Evolutionary conservation across 1,140 invertebrate genomes (phyloP).

Genomic region (Zaprionus camerounensis): DNA sequence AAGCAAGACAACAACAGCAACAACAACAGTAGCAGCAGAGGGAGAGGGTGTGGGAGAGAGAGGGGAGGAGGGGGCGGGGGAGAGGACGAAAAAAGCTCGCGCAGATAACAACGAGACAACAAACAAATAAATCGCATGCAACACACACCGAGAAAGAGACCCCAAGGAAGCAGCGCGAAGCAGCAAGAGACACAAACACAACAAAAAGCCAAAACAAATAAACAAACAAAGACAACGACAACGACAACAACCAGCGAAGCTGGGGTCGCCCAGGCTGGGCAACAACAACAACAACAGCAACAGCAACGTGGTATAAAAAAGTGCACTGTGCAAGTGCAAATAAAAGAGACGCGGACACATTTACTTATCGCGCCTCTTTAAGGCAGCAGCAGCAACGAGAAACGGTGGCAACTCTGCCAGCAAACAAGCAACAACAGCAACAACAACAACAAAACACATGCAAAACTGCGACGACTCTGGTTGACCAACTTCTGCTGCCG

Average conservation of each 20-base stretch:
- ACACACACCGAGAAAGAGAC: slow-evolving; percentile 55
- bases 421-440: slow-evolving; percentile 29
- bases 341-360: slow-evolving; percentile 80
- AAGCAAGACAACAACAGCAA: not conserved
- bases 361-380: slow-evolving; percentile 83
- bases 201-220: slow-evolving; percentile 53
- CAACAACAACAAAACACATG: slow-evolving; percentile 47
- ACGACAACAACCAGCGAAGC: slow-evolving; percentile 41
- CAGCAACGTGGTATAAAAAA: slow-evolving; percentile 44
- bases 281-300: slow-evolving; percentile 24
- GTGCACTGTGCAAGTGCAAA: slow-evolving; percentile 77
- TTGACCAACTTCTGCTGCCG: slow-evolving; percentile 76
- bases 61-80: not conserved
- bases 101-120: slow-evolving; percentile 80
- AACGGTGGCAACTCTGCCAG: slow-evolving; percentile 62
- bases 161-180: slow-evolving; percentile 52
- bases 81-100: slow-evolving; percentile 50
- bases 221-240: slow-evolving; percentile 59
- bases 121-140: slow-evolving; percentile 80
- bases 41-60: not conserved
- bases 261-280: slow-evolving; percentile 51
- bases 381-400: slow-evolving; percentile 57
- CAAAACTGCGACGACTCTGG: slow-evolving; percentile 55
- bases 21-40: not conserved
- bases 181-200: slow-evolving; percentile 32